Evolutionary conservation across 2,888 invertebrate species (phyloP).

Genomic region (Julus scandinavius): DNA sequence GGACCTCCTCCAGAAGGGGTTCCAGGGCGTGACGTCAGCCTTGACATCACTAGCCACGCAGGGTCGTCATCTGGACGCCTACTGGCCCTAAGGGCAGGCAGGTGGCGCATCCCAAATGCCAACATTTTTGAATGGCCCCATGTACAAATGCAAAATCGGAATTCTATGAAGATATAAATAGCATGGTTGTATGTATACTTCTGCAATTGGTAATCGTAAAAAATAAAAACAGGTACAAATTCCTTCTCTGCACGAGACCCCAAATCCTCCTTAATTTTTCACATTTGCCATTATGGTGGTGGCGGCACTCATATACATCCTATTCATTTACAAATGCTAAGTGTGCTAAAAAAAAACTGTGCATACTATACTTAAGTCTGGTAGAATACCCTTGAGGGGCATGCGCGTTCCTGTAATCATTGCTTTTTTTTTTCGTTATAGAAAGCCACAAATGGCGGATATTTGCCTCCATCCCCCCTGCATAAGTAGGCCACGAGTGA

Average conservation of each 20-base stretch:
- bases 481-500: constrained; percentile 3
- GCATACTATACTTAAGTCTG: background rate
- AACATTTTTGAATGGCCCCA: too few relatives aligned
- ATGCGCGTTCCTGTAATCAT: constrained; percentile 2
- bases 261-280: background rate
- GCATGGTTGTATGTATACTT: too few relatives aligned
- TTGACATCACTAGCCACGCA: too few relatives aligned
- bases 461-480: background rate
- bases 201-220: background rate
- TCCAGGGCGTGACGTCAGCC: too few relatives aligned
- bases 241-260: background rate
- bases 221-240: background rate
- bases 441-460: constrained; percentile 1
- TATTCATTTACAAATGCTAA: background rate
- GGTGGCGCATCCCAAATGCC: too few relatives aligned
- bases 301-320: background rate
- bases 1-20: too few relatives aligned
- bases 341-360: too few relatives aligned
- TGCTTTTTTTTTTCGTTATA: background rate
- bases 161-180: too few relatives aligned
- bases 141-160: too few relatives aligned
- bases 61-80: too few relatives aligned
- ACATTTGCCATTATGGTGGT: background rate
- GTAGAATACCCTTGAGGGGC: background rate
- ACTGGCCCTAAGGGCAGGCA: too few relatives aligned